Conservation (phyloP, 2,797 vertebrate genomes). For the Dicrostonyx torquatus region DNA sequence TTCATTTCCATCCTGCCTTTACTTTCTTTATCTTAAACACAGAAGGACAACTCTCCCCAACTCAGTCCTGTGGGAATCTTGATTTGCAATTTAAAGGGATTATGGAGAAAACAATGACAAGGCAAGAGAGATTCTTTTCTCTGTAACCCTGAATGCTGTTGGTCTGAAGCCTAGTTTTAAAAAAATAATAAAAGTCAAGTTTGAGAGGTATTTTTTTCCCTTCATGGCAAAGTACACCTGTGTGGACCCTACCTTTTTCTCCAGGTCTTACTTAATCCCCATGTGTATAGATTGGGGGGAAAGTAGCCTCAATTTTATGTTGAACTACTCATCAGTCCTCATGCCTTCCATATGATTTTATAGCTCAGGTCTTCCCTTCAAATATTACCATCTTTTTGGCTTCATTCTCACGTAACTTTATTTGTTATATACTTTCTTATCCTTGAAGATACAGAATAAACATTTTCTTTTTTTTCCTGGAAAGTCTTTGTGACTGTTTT, state of each 20-base stretch:
- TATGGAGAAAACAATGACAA: slow-evolving; percentile 26
- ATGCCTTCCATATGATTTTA: neutral
- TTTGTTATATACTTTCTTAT: slow-evolving; percentile 15
- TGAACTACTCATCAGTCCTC: neutral
- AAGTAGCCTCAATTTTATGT: neutral
- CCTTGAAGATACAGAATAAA: neutral
- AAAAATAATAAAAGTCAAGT: slow-evolving; percentile 15
- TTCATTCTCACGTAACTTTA: neutral
- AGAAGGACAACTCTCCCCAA: neutral
- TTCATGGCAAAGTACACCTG: neutral
- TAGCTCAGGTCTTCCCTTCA: neutral
- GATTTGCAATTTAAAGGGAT: slow-evolving; percentile 58
- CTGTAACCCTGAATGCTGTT: neutral
- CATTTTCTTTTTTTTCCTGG: neutral
- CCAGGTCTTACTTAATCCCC: slow-evolving; percentile 11
- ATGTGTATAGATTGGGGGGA: neutral
- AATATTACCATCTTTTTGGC: neutral
- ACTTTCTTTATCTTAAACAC: slow-evolving; percentile 55
- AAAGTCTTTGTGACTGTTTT: neutral
- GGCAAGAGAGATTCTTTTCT: slow-evolving; percentile 36
- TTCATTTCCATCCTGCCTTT: slow-evolving; percentile 29
- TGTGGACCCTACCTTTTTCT: neutral
- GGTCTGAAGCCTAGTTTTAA: slow-evolving; percentile 9
- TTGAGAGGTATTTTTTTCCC: neutral
- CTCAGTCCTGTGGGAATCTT: neutral